Base-by-base conservation (phyloP, 2,888 invertebrate species). In the Drosophila quinaria region DNA sequence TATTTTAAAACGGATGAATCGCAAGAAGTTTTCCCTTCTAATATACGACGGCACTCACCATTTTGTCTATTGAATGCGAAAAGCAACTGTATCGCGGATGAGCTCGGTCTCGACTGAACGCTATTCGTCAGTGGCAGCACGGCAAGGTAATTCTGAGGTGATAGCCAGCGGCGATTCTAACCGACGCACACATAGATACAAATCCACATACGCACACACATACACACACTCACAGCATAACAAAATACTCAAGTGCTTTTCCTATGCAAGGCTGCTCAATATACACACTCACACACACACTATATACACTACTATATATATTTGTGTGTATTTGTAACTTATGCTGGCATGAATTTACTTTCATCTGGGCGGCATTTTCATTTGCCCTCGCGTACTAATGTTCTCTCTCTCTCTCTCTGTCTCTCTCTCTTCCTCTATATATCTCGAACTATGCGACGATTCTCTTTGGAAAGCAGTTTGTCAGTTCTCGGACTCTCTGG, bases 11-110 rank as follows among this genome's bases (percentile, higher is more conserved):
- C 19, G 15, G 66, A 72, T 54, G n/a, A 66, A 72, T 54, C 72
- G 62, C 62, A 70, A 56, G 59, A 60, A 15, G 50, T 67, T 63
- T 46, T 54, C 52, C 33, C 52, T 52, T 55, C 35, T 19, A 69
- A 59, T 66, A 58, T 42, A 64, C 61, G 54, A 31, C 59, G 66
- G 55, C 59, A 90, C 95, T 95, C 95, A 95, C 95, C 95, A 95
- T 95, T 94, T 94, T 95, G 94, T 94, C 94, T 94, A 94, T 94
- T 91, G 87, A 85, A 91, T 92, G 94, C 94, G 91, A 94, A 92
- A 91, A 90, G 90, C 91, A 92, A 92, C 92, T 93, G 94, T 94
- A 94, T 92, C 91, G 92, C 92, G 92, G 90, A 92, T 92, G 91
- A 92, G 92, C 92, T 92, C 91, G 92, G 92, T 92, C 92, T 92